These are phyloP conservation scores for Caenorhabditis plicata DNA, from an alignment of 2,888 invertebrate genomes.

Conservation along the genomic window DNA sequence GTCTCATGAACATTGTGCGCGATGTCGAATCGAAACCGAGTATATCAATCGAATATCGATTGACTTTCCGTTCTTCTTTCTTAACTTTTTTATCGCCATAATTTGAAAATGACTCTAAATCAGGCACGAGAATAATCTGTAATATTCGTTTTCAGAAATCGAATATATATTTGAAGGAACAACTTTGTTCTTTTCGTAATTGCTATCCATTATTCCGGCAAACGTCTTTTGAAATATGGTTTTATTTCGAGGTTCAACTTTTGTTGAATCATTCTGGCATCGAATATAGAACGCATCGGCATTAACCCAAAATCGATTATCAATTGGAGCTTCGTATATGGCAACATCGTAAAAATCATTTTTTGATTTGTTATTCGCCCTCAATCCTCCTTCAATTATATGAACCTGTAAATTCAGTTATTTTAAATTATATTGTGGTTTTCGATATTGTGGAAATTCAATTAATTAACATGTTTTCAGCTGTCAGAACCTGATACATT, in stretches of 20 bases:
- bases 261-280: constrained; percentile 22
- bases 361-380: constrained; percentile 15
- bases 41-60: constrained; percentile 36
- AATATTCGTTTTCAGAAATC: no score
- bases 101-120: constrained; percentile 11
- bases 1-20: constrained; percentile 52
- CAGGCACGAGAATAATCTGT: constrained; percentile 13
- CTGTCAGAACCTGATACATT: no score
- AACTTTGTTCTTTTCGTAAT: constrained; percentile 26
- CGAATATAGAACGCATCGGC: constrained; percentile 33
- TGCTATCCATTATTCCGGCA: constrained; percentile 31
- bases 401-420: no score
- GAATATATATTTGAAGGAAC: no score
- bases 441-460: no score
- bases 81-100: constrained; percentile 15
- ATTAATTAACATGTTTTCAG: no score
- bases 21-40: constrained; percentile 48
- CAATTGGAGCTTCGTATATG: constrained; percentile 20
- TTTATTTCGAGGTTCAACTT: constrained; percentile 6
- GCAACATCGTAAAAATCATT: constrained; percentile 9
- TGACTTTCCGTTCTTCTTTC: background rate
- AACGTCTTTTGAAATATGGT: constrained; percentile 34
- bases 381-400: constrained; percentile 40
- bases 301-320: constrained; percentile 33
- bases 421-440: no score